A percentile compares a stretch with the other conserved stretches of the same genome.
Evolutionary conservation across 2,888 invertebrate genomes (phyloP).

Genomic region (Meta bourneti): DNA sequence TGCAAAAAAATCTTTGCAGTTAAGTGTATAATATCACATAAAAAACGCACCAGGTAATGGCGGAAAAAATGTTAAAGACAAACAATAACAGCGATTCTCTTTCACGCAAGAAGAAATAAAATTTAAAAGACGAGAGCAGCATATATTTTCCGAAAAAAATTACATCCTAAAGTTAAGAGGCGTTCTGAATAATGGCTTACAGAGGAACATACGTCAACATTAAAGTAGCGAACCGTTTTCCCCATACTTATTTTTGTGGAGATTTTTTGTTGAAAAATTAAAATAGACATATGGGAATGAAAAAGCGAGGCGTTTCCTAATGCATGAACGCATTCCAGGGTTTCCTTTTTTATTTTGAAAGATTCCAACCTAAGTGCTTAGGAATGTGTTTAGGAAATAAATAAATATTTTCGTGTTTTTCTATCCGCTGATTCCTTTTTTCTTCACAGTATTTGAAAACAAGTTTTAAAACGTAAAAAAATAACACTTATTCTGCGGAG

Average conservation of each 20-base stretch:
- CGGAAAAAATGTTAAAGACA: conserved; percentile 3
- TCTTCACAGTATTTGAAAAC: background rate
- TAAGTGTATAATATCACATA: no score
- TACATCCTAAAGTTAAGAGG: conserved; percentile 23
- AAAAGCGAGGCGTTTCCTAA: background rate
- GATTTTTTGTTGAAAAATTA: background rate
- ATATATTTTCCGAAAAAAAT: conserved; percentile 16
- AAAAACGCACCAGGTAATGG: background rate
- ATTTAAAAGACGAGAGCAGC: background rate
- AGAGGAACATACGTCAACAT: conserved; percentile 31
- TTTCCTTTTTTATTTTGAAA: background rate
- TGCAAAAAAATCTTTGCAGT: no score
- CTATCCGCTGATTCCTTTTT: background rate
- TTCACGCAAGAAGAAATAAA: conserved; percentile 4
- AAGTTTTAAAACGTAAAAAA: background rate
- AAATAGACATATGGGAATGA: background rate
- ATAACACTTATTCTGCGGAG: background rate
- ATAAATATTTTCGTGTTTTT: background rate
- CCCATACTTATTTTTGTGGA: background rate
- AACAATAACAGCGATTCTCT: background rate
- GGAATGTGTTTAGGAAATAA: background rate
- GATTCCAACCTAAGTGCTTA: background rate
- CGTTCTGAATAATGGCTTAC: conserved; percentile 29
- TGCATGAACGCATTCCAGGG: background rate
- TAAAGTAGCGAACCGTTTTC: background rate